Conservation (phyloP, 2,113 vertebrate species). For the Nesospiza acunhae region DNA sequence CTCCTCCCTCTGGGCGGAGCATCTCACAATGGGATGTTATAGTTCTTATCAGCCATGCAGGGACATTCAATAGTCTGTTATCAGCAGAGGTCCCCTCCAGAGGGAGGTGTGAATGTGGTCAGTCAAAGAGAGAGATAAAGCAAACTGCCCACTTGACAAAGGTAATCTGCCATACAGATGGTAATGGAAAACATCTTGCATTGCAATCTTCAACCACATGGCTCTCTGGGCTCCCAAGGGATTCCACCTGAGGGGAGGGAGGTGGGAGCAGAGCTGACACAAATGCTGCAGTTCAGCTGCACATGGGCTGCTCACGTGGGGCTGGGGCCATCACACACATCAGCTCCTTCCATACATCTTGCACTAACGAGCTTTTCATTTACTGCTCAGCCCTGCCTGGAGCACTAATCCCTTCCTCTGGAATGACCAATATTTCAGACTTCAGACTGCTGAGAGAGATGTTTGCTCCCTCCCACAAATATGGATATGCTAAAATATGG, state of each 20-base stretch:
- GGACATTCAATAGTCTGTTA: no score
- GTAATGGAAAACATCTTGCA: no score
- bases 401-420: not conserved
- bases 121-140: no score
- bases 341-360: not conserved
- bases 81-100: no score
- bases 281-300: not conserved
- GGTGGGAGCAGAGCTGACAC: not conserved
- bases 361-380: not conserved
- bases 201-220: not conserved
- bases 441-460: not conserved
- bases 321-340: not conserved
- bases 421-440: not conserved
- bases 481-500: not conserved
- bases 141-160: no score
- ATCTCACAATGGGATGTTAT: no score
- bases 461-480: conserved; percentile 9
- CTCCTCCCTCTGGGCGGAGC: no score
- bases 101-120: no score
- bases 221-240: not conserved
- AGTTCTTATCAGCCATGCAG: no score
- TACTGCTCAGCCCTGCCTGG: not conserved
- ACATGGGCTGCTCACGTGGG: rapidly evolving
- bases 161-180: no score
- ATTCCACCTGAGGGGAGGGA: not conserved